Evolutionary conservation across 2,797 vertebrate genomes (phyloP).

Genomic region (Rachycentron canadum): DNA sequence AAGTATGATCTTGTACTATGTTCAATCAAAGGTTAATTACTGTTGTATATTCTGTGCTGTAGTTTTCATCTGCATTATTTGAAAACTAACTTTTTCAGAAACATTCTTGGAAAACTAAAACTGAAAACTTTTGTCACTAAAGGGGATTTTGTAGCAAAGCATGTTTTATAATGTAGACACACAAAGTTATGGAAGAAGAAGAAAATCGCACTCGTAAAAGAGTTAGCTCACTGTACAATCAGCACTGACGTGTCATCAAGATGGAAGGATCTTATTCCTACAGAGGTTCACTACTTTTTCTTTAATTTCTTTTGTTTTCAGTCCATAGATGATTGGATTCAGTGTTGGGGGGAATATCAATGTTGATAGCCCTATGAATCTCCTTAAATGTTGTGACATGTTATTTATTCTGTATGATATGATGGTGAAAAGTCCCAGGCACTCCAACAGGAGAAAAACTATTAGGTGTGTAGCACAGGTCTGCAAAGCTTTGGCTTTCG

Average conservation of each 20-base stretch:
- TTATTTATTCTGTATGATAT: conserved; percentile 71
- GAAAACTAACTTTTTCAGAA: background rate
- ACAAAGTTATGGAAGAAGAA: background rate
- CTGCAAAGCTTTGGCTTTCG: conserved; percentile 83
- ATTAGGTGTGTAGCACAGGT: conserved; percentile 83
- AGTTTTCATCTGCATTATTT: background rate
- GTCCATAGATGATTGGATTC: conserved; percentile 83
- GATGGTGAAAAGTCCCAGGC: conserved; percentile 82
- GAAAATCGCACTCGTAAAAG: background rate
- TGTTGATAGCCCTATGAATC: conserved; percentile 65
- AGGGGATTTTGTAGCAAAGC: background rate
- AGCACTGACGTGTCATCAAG: background rate
- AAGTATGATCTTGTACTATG: background rate
- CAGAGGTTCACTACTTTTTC: conserved; percentile 69
- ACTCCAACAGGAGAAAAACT: conserved; percentile 80
- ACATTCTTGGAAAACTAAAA: background rate
- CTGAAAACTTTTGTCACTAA: background rate
- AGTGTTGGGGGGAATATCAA: conserved; percentile 76
- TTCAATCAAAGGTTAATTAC: background rate
- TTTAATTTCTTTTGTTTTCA: conserved; percentile 78
- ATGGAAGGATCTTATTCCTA: conserved; percentile 35
- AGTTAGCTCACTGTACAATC: background rate
- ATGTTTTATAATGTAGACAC: background rate
- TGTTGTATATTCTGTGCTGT: background rate
- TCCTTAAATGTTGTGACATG: conserved; percentile 62